Percentiles rank a stretch among this genome's conserved stretches.
Evolutionary conservation across 2,797 vertebrate species (phyloP).

Genomic region (Spheniscus humboldti): DNA sequence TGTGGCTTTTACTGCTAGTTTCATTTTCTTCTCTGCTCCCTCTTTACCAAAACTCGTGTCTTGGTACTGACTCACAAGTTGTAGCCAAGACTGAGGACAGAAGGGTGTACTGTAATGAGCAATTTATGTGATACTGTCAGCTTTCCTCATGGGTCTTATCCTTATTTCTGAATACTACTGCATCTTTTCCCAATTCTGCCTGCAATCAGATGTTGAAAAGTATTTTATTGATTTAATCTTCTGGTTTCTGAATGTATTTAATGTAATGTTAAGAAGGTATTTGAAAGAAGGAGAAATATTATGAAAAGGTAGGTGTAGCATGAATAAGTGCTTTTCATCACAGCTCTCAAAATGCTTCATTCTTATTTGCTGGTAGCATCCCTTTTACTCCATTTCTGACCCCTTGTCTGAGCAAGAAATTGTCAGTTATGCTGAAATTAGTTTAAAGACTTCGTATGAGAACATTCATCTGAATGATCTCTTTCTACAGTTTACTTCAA

Average conservation of each 20-base stretch:
- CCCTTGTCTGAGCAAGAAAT: neutral
- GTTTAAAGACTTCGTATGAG: neutral
- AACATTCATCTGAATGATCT: neutral
- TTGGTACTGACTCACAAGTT: neutral
- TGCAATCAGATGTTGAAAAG: neutral
- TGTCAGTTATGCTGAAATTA: neutral
- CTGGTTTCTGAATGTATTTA: neutral
- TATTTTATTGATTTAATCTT: neutral
- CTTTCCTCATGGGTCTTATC: neutral
- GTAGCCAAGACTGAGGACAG: neutral
- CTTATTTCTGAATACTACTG: neutral
- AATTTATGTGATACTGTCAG: neutral
- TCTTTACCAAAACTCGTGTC: neutral
- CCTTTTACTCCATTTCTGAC: neutral
- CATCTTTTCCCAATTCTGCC: neutral
- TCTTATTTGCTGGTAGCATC: neutral
- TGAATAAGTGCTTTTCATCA: neutral
- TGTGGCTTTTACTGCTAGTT: conserved; percentile 16
- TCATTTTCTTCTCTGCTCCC: neutral
- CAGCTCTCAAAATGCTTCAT: neutral
- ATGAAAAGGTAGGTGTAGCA: neutral
- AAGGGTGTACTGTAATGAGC: neutral
- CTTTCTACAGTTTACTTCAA: neutral
- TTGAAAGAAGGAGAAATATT: neutral
- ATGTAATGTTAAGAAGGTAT: neutral